Base-by-base conservation (phyloP, 2,797 vertebrate species). In the Rhabdophis nuchalis region DNA sequence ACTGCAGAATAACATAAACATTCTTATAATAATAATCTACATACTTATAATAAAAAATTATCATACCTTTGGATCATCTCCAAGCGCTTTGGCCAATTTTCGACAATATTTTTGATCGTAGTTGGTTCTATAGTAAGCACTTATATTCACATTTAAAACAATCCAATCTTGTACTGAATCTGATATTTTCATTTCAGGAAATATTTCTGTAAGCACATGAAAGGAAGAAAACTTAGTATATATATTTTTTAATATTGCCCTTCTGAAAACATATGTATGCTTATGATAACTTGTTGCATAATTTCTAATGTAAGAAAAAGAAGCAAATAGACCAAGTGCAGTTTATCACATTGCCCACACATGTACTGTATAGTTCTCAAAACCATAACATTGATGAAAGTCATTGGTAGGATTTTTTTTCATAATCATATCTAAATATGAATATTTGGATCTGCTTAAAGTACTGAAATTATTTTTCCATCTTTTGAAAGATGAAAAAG, bases 81-180 rank as follows among this genome's bases (percentile, higher is more conserved):
- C 95, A 95, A 98, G 97, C 90, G 97, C 95, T 36, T 3, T 89
- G 68, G 72, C 93, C 94, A 98, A 68, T 96, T 95, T 97, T 93
- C 97, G 96, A 96, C 97, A 97, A 90, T 97, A 96, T 92, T 96
- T 91, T 60, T 96, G n/a, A 86, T 97, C 97, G 93, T 98, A 98
- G 92, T 97, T 98, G 94, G 97, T 96, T 96, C 97, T 97, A 93
- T 97, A 98, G 94, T 98, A 98, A 93, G 97, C 97, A 92, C 96
- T 97, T 93, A 96, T 52, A 94, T 98, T 97, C 89, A 97, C 94
- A 95, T 98, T 98, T 95, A 98, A 94, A 93, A 98, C 92, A 93
- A 98, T 97, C 98, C 98, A 98, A 90, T 97, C 97, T 82, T 96
- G 88, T 91, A 96, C 96, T 90, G 96, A 96, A 93, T 97, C 95